Percentiles rank a stretch among this genome's conserved stretches.
Evolutionary conservation across 1,140 invertebrate species (phyloP).

Genomic region (Rhagoletis zephyria): DNA sequence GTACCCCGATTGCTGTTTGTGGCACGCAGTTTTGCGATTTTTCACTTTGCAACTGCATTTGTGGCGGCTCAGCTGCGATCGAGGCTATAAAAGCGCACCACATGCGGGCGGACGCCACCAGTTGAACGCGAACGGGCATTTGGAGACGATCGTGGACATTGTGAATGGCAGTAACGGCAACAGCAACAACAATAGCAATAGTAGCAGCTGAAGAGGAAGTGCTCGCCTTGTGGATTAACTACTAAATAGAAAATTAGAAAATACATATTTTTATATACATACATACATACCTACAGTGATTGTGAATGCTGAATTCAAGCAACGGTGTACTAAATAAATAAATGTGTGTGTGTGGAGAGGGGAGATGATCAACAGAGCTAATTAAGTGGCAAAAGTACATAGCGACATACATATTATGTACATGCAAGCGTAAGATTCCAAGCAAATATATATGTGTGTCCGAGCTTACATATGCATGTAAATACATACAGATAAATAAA

Average conservation of each 20-base stretch:
- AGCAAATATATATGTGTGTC: neutral
- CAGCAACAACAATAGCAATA: constrained; percentile 39
- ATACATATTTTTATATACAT: no score
- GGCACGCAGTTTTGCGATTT: neutral
- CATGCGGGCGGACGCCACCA: constrained; percentile 16
- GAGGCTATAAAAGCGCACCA: constrained; percentile 36
- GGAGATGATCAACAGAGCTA: constrained; percentile 16
- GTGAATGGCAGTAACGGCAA: constrained; percentile 33
- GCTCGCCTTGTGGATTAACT: constrained; percentile 13
- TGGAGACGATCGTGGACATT: constrained; percentile 29
- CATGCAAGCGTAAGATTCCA: neutral
- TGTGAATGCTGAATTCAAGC: constrained; percentile 18
- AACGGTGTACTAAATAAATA: neutral
- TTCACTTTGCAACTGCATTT: neutral
- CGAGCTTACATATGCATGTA: neutral
- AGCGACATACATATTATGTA: constrained; percentile 16
- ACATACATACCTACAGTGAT: neutral
- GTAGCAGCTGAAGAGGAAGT: constrained; percentile 37
- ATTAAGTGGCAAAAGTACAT: constrained; percentile 38
- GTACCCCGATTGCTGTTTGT: neutral
- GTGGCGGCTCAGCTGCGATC: neutral
- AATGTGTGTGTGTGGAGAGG: neutral
- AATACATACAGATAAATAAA: neutral
- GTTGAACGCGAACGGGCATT: constrained; percentile 52
- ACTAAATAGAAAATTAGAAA: neutral